These are phyloP conservation scores for Acromyrmex charruanus DNA, from an alignment of 1,140 invertebrate species.

Conservation along the genomic window DNA sequence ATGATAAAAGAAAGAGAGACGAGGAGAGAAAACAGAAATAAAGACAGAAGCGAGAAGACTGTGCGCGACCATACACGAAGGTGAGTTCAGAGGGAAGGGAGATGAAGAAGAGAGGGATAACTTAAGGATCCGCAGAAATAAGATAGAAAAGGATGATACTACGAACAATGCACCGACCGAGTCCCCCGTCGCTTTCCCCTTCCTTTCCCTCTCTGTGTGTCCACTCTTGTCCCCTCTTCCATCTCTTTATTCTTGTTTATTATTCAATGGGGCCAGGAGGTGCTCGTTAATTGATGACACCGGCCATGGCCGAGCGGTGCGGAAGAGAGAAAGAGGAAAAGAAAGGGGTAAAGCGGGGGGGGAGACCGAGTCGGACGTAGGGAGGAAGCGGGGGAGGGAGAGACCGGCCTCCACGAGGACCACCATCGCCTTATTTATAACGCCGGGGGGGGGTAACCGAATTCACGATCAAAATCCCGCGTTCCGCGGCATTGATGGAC, in stretches of 20 bases:
- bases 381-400: background rate
- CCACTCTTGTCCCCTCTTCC: slow-evolving; percentile 64
- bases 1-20: slow-evolving; percentile 22
- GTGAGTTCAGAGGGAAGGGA: slow-evolving; percentile 32
- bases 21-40: slow-evolving; percentile 63
- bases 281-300: slow-evolving; percentile 86
- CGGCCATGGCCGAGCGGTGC: slow-evolving; percentile 69
- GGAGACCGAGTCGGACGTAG: background rate
- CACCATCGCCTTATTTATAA: slow-evolving; percentile 84
- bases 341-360: background rate
- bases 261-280: slow-evolving; percentile 84
- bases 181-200: slow-evolving; percentile 35
- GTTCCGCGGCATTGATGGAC: slow-evolving; percentile 85
- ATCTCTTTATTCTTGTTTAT: slow-evolving; percentile 82
- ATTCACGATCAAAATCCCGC: slow-evolving; percentile 85
- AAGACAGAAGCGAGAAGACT: slow-evolving; percentile 53
- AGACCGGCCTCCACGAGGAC: slow-evolving; percentile 52
- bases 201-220: slow-evolving; percentile 51
- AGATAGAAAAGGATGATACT: slow-evolving; percentile 73
- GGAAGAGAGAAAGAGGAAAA: slow-evolving; percentile 28
- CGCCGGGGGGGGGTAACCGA: slow-evolving; percentile 80
- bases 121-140: slow-evolving; percentile 67
- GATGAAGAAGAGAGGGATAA: slow-evolving; percentile 58
- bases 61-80: slow-evolving; percentile 23
- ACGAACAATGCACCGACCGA: slow-evolving; percentile 78